Evolutionary conservation across 2,113 vertebrate species (phyloP), one percentile per base, ranked within the genome.

Genomic region (Carettochelys insculpta): DNA sequence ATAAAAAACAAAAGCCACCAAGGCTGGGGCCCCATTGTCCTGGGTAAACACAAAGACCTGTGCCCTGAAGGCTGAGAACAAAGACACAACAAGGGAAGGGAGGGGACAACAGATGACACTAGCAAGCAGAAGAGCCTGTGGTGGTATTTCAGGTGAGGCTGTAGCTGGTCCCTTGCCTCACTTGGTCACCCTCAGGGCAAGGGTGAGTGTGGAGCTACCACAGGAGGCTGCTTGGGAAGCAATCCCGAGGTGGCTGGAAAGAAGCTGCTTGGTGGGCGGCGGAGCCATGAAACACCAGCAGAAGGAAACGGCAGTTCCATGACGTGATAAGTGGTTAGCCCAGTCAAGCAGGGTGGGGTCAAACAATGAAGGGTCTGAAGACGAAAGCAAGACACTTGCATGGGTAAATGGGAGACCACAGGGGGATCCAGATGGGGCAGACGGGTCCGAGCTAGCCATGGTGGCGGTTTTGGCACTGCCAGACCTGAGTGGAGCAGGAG

Each of bases 101-200:
- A 27, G 5, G 9, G 53, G 25, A 3, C 8, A n/a, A n/a, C n/a
- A n/a, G n/a, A n/a, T n/a, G n/a, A n/a, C n/a, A 24, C 11, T 5
- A 56, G 27, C 54, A 56, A 56, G 54, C 54, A 29, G 31, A 56
- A 56, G 54, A 56, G 31, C 25, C 54, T 12, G 54, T 25, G 56
- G 56, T 34, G 31, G 29, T 34, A 31, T 61, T 61, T 61, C 29
- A 34, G 31, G 56, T 29, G 14, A 61, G 54, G 11, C 2, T 56
- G 3, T 31, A 13, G 29, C 29, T 61, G 31, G 56, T 58, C 56
- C 14, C 13, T 29, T 58, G 56, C 56, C 56, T 58, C 14, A 14
- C 56, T 34, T 34, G 13, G 34, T 58, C 31, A 16, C 13, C 29
- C 29, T 6, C 31, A 31, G 27, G 11, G 12, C 56, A 34, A 61